Percentiles rank a stretch among this genome's conserved stretches.
Evolutionary conservation across 2,888 invertebrate species (phyloP).

Genomic region (Andrena trimmerana): DNA sequence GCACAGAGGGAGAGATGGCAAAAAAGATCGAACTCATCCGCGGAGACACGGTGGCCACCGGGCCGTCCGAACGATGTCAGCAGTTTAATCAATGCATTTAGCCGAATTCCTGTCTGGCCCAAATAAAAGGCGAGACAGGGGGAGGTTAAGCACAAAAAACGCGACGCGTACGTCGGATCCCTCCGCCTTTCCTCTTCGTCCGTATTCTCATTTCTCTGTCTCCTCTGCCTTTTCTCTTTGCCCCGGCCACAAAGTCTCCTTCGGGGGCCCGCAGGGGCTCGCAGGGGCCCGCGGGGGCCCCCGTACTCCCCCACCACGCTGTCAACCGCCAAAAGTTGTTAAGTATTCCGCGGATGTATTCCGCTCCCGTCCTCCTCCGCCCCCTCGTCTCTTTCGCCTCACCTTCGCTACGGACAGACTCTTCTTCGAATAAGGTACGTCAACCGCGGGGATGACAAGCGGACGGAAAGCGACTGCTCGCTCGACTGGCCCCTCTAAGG

Average conservation of each 20-base stretch:
- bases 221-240: conserved; percentile 55
- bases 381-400: conserved; percentile 29
- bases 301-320: conserved; percentile 23
- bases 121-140: conserved; percentile 83
- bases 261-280: conserved; percentile 22
- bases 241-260: conserved; percentile 45
- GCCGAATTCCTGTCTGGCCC: conserved; percentile 85
- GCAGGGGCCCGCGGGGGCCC: conserved; percentile 42
- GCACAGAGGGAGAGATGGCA: conserved; percentile 65
- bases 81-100: conserved; percentile 85
- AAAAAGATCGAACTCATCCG: conserved; percentile 78
- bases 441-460: conserved; percentile 67
- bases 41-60: conserved; percentile 83
- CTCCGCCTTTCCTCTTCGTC: conserved; percentile 25
- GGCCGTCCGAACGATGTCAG: conserved; percentile 82
- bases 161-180: conserved; percentile 67
- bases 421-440: conserved; percentile 73
- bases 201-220: conserved; percentile 47
- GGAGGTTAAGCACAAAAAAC: conserved; percentile 78
- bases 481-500: conserved; percentile 50
- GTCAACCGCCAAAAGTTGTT: conserved; percentile 74
- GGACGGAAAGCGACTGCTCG: conserved; percentile 63
- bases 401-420: conserved; percentile 44
- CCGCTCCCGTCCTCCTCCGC: conserved; percentile 43
- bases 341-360: conserved; percentile 81